Base-by-base conservation (phyloP, 2,113 vertebrate genomes). In the Calidris pygmaea region DNA sequence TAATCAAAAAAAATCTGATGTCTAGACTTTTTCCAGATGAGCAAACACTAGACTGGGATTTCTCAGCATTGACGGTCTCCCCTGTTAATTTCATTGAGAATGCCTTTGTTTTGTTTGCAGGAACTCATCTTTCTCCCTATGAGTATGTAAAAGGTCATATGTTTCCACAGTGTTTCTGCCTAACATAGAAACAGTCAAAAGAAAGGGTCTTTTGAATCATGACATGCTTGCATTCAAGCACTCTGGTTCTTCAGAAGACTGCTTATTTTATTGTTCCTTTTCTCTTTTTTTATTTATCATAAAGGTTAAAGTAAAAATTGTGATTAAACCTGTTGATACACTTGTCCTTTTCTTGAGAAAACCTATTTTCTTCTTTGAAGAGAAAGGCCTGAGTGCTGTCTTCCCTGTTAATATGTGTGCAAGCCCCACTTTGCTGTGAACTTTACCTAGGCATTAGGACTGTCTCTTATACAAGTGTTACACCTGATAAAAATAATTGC, bases 21-120 rank as follows among this genome's bases (percentile, higher is more conserved):
- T 34, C 58, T 90, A 96, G 67, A 95, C 96, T 96, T 96, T 96
- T 97, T 97, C 90, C 95, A 93, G 87, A 94, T 96, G 91, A 97
- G 65, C 30, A 96, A 96, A 92, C 52, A 86, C 22, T 68, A 85
- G 53, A 59, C 78, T 90, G 81, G 83, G 39, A 87, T 80, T 97
- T 97, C 88, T 94, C 89, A 87, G 58, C 71, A 55, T n/a, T 92
- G 63, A 65, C 2, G 1, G 12, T 62, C 37, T 93, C 68, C 47
- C 68, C 56, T 93, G 86, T 86, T 96, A 93, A 76, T 95, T 93
- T 95, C 35, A 81, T 39, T 86, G 82, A 89, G 67, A 91, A 89
- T 59, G 89, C 12, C 55, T 96, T 95, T 96, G 81, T 90, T 96
- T 96, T 94, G n/a, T 90, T 87, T 91, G 62, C 90, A 90, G 58